Conservation (phyloP, 2,797 vertebrate species). For the Lateolabrax maculatus region DNA sequence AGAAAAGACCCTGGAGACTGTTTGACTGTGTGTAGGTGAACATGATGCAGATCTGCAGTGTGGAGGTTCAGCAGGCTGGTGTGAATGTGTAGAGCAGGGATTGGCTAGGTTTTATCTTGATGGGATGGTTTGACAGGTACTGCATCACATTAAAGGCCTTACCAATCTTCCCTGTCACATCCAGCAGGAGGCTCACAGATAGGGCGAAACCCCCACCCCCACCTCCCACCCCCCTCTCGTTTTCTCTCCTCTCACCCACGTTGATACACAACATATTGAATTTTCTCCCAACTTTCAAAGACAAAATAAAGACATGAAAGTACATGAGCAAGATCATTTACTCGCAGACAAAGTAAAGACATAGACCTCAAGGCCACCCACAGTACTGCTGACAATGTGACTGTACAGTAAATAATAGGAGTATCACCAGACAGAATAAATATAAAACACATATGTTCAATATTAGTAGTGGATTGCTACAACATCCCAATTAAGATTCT, state of each 20-base stretch:
- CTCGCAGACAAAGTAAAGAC: background rate
- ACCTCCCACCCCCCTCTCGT: background rate
- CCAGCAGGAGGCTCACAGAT: slow-evolving; percentile 73
- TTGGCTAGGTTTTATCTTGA: slow-evolving; percentile 80
- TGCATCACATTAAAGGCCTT: slow-evolving; percentile 87
- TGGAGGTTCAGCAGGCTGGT: slow-evolving; percentile 2
- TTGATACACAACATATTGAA: slow-evolving; percentile 51
- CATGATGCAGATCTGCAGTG: slow-evolving; percentile 35
- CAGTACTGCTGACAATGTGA: too few species aligned
- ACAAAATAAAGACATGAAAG: slow-evolving; percentile 45
- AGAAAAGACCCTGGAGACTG: background rate
- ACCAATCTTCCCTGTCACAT: slow-evolving; percentile 84
- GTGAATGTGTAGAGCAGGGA: slow-evolving; percentile 52
- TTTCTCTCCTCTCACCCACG: slow-evolving; percentile 38
- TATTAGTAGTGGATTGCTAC: background rate
- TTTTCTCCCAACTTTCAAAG: slow-evolving; percentile 59
- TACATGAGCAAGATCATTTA: background rate
- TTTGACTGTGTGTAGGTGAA: slow-evolving; percentile 28
- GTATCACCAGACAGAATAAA: background rate
- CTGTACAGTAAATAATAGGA: background rate
- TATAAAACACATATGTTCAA: background rate
- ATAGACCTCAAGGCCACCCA: background rate
- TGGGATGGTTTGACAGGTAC: slow-evolving; percentile 80
- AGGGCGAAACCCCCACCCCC: slow-evolving; percentile 16
- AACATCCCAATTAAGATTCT: background rate